Evolutionary conservation across 2,888 invertebrate genomes (phyloP).

Genomic region (Cantharis rustica): DNA sequence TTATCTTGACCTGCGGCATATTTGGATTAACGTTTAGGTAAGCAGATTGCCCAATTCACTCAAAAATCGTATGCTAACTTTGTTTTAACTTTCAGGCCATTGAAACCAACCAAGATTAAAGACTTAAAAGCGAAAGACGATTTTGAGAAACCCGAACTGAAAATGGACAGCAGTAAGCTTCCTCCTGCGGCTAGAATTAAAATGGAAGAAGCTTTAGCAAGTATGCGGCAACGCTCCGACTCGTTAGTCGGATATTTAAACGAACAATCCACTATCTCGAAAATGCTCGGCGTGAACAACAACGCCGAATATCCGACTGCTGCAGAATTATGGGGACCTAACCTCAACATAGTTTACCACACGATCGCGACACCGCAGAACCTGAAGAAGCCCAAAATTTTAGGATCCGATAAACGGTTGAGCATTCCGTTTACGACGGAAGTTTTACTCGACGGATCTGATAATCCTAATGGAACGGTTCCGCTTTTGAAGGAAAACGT

Average conservation of each 20-base stretch:
- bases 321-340: conserved; percentile 60
- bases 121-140: conserved; percentile 50
- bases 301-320: conserved; percentile 73
- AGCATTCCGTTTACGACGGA: conserved; percentile 49
- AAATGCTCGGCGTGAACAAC: conserved; percentile 48
- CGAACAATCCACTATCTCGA: conserved; percentile 45
- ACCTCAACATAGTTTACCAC: conserved; percentile 57
- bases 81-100: conserved; percentile 69
- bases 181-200: conserved; percentile 45
- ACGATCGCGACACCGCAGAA: conserved; percentile 48
- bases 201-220: conserved; percentile 50
- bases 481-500: conserved; percentile 21
- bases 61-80: not conserved
- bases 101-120: conserved; percentile 72
- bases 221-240: conserved; percentile 40
- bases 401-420: conserved; percentile 45
- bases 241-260: conserved; percentile 39
- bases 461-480: conserved; percentile 13
- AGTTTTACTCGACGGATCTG: not conserved
- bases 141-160: conserved; percentile 52
- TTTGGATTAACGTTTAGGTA: conserved; percentile 76
- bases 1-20: conserved; percentile 75
- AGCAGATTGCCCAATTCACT: not conserved
- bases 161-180: conserved; percentile 50
- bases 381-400: conserved; percentile 7